Evolutionary conservation across 1,140 invertebrate genomes (phyloP).

Genomic region (Scylla paramamosain): DNA sequence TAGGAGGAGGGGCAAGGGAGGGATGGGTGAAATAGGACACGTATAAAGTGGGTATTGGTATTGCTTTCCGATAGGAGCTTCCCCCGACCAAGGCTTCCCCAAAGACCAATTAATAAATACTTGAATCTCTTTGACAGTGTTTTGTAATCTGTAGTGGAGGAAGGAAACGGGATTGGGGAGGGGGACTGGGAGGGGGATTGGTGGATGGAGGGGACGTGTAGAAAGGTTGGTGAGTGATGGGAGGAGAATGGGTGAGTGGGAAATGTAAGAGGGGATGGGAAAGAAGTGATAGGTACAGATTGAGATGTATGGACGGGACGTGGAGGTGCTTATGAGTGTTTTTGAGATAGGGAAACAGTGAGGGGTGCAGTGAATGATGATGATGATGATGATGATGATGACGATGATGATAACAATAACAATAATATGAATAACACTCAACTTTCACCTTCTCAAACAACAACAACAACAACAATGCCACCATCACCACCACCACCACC

Average conservation of each 20-base stretch:
- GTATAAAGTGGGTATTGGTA: conserved; percentile 33
- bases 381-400: too few relatives aligned
- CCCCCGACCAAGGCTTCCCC: background rate
- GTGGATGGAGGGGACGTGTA: background rate
- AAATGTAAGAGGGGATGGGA: background rate
- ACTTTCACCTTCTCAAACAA: too few relatives aligned
- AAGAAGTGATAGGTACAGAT: background rate
- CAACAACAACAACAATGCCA: too few relatives aligned
- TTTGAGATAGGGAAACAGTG: too few relatives aligned
- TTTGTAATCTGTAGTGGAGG: conserved; percentile 30
- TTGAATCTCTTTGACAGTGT: conserved; percentile 18
- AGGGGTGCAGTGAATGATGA: too few relatives aligned
- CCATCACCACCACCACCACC: too few relatives aligned
- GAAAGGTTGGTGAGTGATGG: background rate
- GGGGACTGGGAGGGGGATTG: background rate
- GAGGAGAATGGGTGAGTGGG: background rate
- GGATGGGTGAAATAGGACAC: conserved; percentile 32
- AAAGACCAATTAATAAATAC: conserved; percentile 31
- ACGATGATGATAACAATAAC: too few relatives aligned
- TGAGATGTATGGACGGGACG: too few relatives aligned
- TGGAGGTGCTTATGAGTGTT: too few relatives aligned
- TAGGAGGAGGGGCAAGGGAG: background rate
- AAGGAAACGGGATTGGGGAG: background rate
- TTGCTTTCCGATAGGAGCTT: background rate
- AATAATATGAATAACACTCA: too few relatives aligned